phyloP scores from a whole-genome alignment of 2,797 vertebrate genomes.

The Fundulus diaphanus region DNA sequence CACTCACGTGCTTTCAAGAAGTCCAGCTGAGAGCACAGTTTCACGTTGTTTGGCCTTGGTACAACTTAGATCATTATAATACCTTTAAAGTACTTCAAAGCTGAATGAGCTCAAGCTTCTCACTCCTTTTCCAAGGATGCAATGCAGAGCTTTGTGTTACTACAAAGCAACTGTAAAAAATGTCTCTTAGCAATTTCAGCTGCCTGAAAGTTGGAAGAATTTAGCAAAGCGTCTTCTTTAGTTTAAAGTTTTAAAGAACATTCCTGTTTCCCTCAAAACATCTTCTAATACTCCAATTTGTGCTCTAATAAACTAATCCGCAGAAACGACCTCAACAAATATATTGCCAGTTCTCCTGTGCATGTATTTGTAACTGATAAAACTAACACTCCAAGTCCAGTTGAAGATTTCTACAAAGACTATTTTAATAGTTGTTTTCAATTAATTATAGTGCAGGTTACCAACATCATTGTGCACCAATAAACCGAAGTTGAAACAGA shows the following conservation, averaged over 20 bases:
- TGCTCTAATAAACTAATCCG: background rate
- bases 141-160: background rate
- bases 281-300: background rate
- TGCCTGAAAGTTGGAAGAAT: too few relatives aligned
- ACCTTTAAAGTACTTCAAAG: background rate
- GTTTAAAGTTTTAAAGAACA: background rate
- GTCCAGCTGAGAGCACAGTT: background rate
- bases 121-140: background rate
- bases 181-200: too few relatives aligned
- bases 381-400: background rate
- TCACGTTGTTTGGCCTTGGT: background rate
- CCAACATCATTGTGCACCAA: background rate
- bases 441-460: background rate
- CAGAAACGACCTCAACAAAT: background rate
- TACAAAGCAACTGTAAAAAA: background rate
- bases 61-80: background rate
- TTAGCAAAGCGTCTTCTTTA: too few relatives aligned
- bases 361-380: background rate
- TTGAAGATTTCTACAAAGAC: background rate
- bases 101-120: background rate
- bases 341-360: background rate
- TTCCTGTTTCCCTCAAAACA: background rate
- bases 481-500: background rate
- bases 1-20: background rate
- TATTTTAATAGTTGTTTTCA: background rate